Base-by-base conservation (phyloP, 2,113 vertebrate species). In the Lamprotornis superbus region DNA sequence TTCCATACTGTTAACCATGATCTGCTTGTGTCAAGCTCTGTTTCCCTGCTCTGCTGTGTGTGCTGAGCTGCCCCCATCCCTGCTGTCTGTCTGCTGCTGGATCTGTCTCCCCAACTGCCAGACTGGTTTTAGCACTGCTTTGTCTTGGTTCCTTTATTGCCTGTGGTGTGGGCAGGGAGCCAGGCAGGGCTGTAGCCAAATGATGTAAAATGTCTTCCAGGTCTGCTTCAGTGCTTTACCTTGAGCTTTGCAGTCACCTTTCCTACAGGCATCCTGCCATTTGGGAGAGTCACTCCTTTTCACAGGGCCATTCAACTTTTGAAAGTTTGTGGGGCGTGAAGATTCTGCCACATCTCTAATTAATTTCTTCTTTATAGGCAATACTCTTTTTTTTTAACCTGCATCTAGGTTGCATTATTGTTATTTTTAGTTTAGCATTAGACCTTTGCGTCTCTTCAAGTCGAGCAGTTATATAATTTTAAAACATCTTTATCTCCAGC, bases 341-440 rank as follows among this genome's bases (percentile, higher is more conserved):
- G 61, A 30, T 85, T 79, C 70, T 76, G 57, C 53, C 33, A 60
- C 25, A 52, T 46, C 49, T 76, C 53, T 84, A 61, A 96, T 91
- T 84, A 84, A 63, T 17, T 76, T 79, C 25, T 85, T 64, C 44
- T 65, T 85, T 76, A 64, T 85, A 31, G 70, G 75, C 81, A 87
- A 85, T 94, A 93, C 90, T 60, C 10, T 17, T 59, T 55, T 68
- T 40, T n/a, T 59, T 18, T 28, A 60, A 49, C 14, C 19, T 87
- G 65, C 17, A 50, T 76, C 60, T 85, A 69, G 19, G 22, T 91
- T 68, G 79, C 24, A 16, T 79, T 83, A 18, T 83, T 63, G 53
- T 89, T 89, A 53, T 59, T 95, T 95, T 91, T 76, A 93, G 28
- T 71, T 81, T 24, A 69, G 31, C 31, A 12, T 75, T 68, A 89